A percentile compares a stretch with the other conserved stretches of the same genome.
Evolutionary conservation across 2,888 invertebrate genomes (phyloP).

Genomic region (Adineta ricciae): DNA sequence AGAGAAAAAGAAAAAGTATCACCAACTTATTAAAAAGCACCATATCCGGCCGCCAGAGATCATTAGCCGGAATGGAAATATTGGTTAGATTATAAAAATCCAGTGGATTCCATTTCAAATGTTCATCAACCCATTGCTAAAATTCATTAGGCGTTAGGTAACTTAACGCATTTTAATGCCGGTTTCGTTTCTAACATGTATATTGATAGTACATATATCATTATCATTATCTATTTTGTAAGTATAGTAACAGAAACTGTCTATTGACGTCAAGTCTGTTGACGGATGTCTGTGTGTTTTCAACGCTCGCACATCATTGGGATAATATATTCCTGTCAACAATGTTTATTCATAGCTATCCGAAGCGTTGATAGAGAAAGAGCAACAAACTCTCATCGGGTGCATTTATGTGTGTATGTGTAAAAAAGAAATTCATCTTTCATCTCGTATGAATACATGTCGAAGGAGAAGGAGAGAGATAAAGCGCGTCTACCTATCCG

Average conservation of each 20-base stretch:
- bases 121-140: neutral
- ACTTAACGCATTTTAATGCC: neutral
- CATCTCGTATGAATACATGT: neutral
- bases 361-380: neutral
- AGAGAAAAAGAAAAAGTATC: neutral
- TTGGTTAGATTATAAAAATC: constrained; percentile 4
- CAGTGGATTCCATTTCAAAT: neutral
- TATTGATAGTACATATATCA: neutral
- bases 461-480: neutral
- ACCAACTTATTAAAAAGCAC: constrained; percentile 17
- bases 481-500: neutral
- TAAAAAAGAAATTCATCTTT: neutral
- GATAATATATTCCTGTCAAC: constrained; percentile 16
- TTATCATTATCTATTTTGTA: neutral
- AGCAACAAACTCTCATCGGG: neutral
- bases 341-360: constrained; percentile 17
- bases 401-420: neutral
- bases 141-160: constrained; percentile 1
- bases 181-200: neutral
- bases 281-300: neutral
- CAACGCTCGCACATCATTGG: neutral
- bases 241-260: constrained; percentile 4
- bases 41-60: neutral
- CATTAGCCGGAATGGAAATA: neutral
- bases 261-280: constrained; percentile 8